Evolutionary conservation across 1,140 invertebrate genomes (phyloP).

Genomic region (Ceratina calcarata): DNA sequence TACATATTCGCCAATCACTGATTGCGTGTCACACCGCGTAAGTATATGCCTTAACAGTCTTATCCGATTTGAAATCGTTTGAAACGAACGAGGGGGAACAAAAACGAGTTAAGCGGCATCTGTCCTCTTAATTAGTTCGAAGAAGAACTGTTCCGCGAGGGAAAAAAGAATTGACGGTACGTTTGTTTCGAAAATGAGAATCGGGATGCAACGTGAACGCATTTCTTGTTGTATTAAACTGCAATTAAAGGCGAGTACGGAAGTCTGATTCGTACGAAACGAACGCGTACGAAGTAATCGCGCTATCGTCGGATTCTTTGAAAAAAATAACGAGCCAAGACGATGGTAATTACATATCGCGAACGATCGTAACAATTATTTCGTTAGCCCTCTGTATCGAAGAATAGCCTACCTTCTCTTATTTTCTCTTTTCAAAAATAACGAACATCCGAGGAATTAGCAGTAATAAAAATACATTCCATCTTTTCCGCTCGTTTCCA

Average conservation of each 20-base stretch:
- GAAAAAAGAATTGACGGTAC: too few species aligned
- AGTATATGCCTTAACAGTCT: background rate
- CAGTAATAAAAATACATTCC: constrained; percentile 20
- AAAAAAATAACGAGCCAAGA: constrained; percentile 8
- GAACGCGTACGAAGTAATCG: background rate
- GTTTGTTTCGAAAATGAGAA: background rate
- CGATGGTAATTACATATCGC: constrained; percentile 7
- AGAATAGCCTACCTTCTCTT: background rate
- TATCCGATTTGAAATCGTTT: constrained; percentile 10
- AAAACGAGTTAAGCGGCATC: constrained; percentile 4
- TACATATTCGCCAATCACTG: constrained; percentile 1
- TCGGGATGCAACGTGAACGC: background rate
- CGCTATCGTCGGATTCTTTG: too few species aligned
- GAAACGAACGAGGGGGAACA: background rate
- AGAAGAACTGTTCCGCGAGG: background rate
- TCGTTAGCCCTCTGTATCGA: background rate
- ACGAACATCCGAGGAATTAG: constrained; percentile 23
- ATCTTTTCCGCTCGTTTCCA: constrained; percentile 14
- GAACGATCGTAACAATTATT: constrained; percentile 28
- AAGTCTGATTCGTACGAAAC: background rate
- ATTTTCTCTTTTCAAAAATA: background rate
- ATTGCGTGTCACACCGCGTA: background rate
- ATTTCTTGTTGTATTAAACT: too few species aligned
- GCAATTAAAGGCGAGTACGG: background rate
- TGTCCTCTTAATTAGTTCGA: constrained; percentile 16